Base-by-base conservation (phyloP, 2,888 invertebrate genomes). In the Sarcophaga caerulescens region DNA sequence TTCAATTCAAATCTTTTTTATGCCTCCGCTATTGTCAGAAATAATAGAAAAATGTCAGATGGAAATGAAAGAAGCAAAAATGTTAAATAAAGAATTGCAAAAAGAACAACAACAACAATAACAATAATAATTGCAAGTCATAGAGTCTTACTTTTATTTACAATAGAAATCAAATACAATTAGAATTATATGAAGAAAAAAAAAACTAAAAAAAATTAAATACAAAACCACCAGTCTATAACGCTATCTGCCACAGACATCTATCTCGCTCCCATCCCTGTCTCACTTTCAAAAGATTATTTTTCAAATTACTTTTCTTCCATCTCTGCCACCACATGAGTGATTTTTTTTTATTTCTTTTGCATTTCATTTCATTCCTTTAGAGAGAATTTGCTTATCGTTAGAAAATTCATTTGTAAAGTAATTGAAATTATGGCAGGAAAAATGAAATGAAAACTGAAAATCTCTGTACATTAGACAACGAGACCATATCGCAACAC, bases 201-300 rank as follows among this genome's bases (percentile, higher is more conserved):
- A 14, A 52, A 14, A 14, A 63, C 14, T n/a, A 1, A 8, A 11
- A 25, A 35, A 63, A 23, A 23, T 25, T 35, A 35, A 35, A 35
- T 35, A 35, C 45, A 81, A 84, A 75, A 70, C 65, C 75, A 62
- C 44, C 69, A 75, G 70, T 79, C 76, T 23, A 57, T 47, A 21
- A 10, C n/a, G 57, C 35, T 83, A 85, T 85, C 85, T 83, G 83
- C 45, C 44, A 47, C 63, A 85, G 85, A 85, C 85, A 85, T 85
- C 79, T 35, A 35, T 3, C 35, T 35, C 8, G n/a, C n/a, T n/a
- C 10, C 35, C 35, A 35, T 84, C 70, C 17, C 14, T 66, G 45
- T 14, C 52, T 52, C 35, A 35, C 17, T 77, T 82, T 82, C 23
- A 35, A 52, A 52, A 66, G 66, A 60, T 71, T 60, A 52, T 52